Conservation (phyloP, 2,113 vertebrate genomes). For the Siniperca knerii region DNA sequence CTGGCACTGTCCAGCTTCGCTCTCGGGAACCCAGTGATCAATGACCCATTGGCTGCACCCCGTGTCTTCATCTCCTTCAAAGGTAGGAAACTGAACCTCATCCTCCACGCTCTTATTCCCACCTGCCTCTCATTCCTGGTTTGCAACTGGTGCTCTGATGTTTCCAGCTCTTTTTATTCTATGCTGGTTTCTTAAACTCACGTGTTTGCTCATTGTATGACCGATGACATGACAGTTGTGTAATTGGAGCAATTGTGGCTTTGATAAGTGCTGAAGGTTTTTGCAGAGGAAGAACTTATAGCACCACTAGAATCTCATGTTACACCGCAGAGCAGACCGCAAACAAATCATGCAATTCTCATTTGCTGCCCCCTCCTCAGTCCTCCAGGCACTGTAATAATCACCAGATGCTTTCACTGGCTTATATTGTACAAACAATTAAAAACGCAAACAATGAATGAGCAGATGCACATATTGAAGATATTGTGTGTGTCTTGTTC, state of each 20-base stretch:
- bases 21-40: slow-evolving; percentile 73
- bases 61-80: slow-evolving; percentile 87
- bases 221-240: slow-evolving; percentile 53
- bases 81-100: slow-evolving; percentile 75
- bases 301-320: slow-evolving; percentile 54
- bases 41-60: slow-evolving; percentile 80
- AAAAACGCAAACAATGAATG: slow-evolving; percentile 60
- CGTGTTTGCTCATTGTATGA: slow-evolving; percentile 35
- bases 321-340: slow-evolving; percentile 38
- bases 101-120: not conserved
- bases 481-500: not conserved
- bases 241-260: slow-evolving; percentile 46
- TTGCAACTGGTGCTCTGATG: not conserved
- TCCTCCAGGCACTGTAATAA: slow-evolving; percentile 62
- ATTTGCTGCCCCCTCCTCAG: slow-evolving; percentile 48
- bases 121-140: slow-evolving; percentile 9
- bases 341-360: slow-evolving; percentile 60
- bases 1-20: slow-evolving; percentile 73
- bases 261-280: slow-evolving; percentile 37
- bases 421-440: slow-evolving; percentile 63
- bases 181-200: slow-evolving; percentile 29
- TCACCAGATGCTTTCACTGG: slow-evolving; percentile 76
- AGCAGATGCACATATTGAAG: slow-evolving; percentile 18
- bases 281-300: slow-evolving; percentile 53
- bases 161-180: not conserved